Evolutionary conservation across 2,888 invertebrate genomes (phyloP), one percentile per base, ranked within the genome.

Genomic region (Ennomos fuscantarius): DNA sequence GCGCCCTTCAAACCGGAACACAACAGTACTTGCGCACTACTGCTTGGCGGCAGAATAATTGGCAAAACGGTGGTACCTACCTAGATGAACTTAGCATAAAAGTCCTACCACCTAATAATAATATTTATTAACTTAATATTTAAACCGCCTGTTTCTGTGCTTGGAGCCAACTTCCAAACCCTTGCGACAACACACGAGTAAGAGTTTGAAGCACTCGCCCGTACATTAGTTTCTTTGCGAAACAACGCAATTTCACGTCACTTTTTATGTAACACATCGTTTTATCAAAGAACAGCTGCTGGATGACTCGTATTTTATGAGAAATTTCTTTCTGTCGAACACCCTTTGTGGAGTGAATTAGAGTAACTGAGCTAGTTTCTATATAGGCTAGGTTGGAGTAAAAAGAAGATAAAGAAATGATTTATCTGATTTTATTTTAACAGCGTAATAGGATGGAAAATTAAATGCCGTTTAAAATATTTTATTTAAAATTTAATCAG

Each of bases 161-260:
- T 44, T 74, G 74, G 46, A 2, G 55, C 74, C 71, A 69, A 12
- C 8, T 1, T 37, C 47, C 48, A 59, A 59, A 63, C 63, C 72
- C 71, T 78, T 67, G 70, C 68, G 65, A 69, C 67, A 72, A 66
- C 63, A 62, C 51, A 42, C 36, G 36, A 37, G 45, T 54, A 45
- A 53, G 57, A 45, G 55, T 43, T 62, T 58, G 41, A 37, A 63
- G 61, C 54, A 60, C 66, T 49, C 57, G 57, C 57, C 63, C 54
- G 64, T 74, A 77, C 72, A 74, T 69, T 74, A 77, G 76, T 78
- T 81, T 74, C 70, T 74, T 76, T 73, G 68, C 72, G 74, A 79
- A 81, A 81, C 83, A 82, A 78, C 79, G 82, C 79, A 84, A 84
- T 84, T 82, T 80, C 70, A 65, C 76, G 77, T 81, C 79, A 79